Evolutionary conservation across 2,888 invertebrate species (phyloP).

Genomic region (Corbicula japonica): DNA sequence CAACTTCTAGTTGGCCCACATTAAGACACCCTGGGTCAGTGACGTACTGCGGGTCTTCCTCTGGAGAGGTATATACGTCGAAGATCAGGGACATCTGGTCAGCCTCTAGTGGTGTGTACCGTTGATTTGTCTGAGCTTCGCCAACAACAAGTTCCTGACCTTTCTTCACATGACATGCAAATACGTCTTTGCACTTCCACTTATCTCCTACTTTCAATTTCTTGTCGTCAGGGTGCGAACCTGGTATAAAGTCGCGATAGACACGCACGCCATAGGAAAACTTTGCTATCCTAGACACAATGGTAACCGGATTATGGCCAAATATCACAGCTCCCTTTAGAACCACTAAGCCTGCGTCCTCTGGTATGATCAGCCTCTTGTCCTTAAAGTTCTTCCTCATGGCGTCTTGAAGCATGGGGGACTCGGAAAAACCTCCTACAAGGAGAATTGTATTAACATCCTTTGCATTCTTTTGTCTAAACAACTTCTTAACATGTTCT

Average conservation of each 20-base stretch:
- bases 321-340: constrained; percentile 72
- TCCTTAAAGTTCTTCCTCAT: constrained; percentile 55
- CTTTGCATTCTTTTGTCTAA: constrained; percentile 44
- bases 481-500: constrained; percentile 58
- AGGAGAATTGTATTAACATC: constrained; percentile 63
- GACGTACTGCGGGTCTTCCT: constrained; percentile 58
- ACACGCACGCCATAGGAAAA: constrained; percentile 67
- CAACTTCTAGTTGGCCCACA: constrained; percentile 66
- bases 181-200: constrained; percentile 65
- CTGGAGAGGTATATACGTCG: constrained; percentile 63
- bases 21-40: constrained; percentile 60
- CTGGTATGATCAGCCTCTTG: constrained; percentile 66
- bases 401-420: constrained; percentile 61
- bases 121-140: constrained; percentile 55
- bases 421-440: constrained; percentile 73
- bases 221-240: constrained; percentile 55
- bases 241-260: constrained; percentile 55
- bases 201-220: constrained; percentile 52
- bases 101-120: constrained; percentile 57
- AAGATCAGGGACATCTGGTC: constrained; percentile 63
- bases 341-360: constrained; percentile 71
- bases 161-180: constrained; percentile 64
- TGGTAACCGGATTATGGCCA: constrained; percentile 66
- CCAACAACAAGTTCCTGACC: constrained; percentile 62
- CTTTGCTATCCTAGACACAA: constrained; percentile 64